Evolutionary conservation across 2,797 vertebrate species (phyloP).

Genomic region (Siniperca obscura): DNA sequence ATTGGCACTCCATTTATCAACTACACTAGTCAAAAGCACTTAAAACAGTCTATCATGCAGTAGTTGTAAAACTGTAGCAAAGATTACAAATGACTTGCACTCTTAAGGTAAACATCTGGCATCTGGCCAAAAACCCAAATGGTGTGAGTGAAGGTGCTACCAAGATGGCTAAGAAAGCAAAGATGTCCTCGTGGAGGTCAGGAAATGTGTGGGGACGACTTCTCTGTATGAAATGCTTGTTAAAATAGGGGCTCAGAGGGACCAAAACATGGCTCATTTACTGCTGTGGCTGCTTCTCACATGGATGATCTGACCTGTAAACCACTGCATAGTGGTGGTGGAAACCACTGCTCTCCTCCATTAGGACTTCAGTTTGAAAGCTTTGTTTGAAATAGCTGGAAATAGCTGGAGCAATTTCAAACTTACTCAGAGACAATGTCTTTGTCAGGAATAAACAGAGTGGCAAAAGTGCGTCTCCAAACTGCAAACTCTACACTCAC

Average conservation of each 20-base stretch:
- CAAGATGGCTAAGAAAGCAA: not conserved
- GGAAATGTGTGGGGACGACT: constrained; percentile 25
- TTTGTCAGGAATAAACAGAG: constrained; percentile 67
- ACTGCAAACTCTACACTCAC: constrained; percentile 52
- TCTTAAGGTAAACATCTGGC: constrained; percentile 39
- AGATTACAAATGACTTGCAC: constrained; percentile 32
- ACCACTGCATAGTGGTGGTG: constrained; percentile 43
- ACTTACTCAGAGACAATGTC: constrained; percentile 49
- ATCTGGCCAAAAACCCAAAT: constrained; percentile 35
- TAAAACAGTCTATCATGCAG: constrained; percentile 35
- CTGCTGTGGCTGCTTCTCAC: constrained; percentile 50
- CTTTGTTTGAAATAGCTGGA: constrained; percentile 52
- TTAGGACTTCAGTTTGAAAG: constrained; percentile 33
- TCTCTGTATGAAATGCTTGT: constrained; percentile 30
- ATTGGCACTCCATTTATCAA: constrained; percentile 32
- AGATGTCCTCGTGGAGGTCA: constrained; percentile 26
- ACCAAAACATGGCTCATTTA: constrained; percentile 50
- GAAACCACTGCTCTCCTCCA: constrained; percentile 43
- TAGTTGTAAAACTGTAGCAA: constrained; percentile 22
- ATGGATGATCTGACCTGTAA: constrained; percentile 61
- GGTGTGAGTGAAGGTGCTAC: constrained; percentile 1
- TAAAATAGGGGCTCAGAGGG: constrained; percentile 44
- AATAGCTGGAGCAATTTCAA: constrained; percentile 45
- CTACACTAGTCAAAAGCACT: constrained; percentile 24
- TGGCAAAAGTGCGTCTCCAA: constrained; percentile 56